phyloP scores from a whole-genome alignment of 2,888 invertebrate species.

The Eudemis profundana region DNA sequence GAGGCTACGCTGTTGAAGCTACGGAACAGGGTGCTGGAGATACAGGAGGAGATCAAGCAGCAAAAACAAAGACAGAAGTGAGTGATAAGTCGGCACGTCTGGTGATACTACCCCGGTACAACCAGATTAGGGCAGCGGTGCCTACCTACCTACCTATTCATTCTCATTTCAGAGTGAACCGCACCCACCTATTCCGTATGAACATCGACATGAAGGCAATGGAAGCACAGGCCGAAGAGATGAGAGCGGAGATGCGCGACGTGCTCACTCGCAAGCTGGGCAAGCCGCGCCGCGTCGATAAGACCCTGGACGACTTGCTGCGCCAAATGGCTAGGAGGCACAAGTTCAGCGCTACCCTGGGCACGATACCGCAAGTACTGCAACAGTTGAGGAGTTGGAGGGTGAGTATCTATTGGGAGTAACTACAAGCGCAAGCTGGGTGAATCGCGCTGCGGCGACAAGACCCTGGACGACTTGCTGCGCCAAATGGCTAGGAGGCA shows the following conservation, averaged over 20 bases:
- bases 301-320: constrained; percentile 73
- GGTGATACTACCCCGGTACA: no score
- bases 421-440: background rate
- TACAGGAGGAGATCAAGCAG: constrained; percentile 87
- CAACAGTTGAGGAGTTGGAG: constrained; percentile 70
- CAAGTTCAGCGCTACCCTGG: constrained; percentile 68
- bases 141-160: background rate
- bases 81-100: constrained; percentile 44
- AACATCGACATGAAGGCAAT: constrained; percentile 88
- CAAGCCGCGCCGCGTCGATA: constrained; percentile 71
- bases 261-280: constrained; percentile 76
- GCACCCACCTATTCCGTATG: constrained; percentile 89
- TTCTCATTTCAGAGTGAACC: constrained; percentile 82
- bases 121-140: no score
- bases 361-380: constrained; percentile 62
- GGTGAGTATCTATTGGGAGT: constrained; percentile 59
- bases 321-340: constrained; percentile 75
- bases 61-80: constrained; percentile 87
- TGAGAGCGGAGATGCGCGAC: constrained; percentile 82
- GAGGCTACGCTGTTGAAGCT: constrained; percentile 84
- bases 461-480: background rate
- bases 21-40: constrained; percentile 86
- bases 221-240: constrained; percentile 83
- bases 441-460: background rate
- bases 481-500: background rate